Conservation (phyloP, 1,140 invertebrate species). For the Monomorium pharaonis region DNA sequence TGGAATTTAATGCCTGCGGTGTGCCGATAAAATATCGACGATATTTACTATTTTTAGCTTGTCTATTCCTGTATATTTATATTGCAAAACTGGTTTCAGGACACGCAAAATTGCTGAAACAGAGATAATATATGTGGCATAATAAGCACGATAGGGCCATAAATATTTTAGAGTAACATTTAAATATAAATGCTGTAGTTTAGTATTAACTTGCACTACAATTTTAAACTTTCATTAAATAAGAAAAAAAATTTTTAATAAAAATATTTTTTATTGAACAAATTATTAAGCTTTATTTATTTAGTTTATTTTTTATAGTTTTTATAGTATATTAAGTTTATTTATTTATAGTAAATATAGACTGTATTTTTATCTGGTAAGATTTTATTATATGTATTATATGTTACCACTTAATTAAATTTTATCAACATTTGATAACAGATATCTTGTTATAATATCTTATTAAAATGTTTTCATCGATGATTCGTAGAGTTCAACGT, state of each 20-base stretch:
- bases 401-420: neutral
- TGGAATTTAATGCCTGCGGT: conserved; percentile 23
- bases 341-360: neutral
- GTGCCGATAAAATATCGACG: conserved; percentile 30
- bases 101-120: neutral
- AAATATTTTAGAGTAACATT: neutral
- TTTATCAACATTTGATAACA: neutral
- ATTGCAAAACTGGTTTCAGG: neutral
- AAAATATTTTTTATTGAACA: neutral
- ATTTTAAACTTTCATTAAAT: neutral
- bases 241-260: neutral
- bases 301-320: neutral
- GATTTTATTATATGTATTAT: neutral
- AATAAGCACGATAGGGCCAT: neutral
- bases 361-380: neutral
- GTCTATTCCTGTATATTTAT: neutral
- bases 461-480: neutral
- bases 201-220: neutral
- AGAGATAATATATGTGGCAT: neutral
- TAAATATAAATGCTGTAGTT: neutral
- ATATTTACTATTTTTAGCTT: conserved; percentile 20
- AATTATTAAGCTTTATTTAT: neutral
- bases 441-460: neutral
- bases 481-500: neutral
- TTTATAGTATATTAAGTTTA: no score